Evolutionary conservation across 2,797 vertebrate species (phyloP).

Genomic region (Xiphophorus birchmanni): DNA sequence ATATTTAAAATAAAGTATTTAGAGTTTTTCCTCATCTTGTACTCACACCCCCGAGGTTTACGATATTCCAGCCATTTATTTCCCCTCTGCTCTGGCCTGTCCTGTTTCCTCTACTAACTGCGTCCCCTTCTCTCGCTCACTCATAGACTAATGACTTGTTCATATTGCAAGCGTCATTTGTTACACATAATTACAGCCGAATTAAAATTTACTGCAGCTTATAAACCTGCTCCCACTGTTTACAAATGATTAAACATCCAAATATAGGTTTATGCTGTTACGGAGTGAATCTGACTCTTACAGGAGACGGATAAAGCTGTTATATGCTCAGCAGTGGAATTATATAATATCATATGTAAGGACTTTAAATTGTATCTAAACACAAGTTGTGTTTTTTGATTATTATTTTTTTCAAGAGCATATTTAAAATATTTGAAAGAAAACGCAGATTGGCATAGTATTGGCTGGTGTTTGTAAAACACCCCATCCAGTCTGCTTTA

Average conservation of each 20-base stretch:
- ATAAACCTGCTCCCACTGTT: background rate
- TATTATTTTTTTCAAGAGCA: background rate
- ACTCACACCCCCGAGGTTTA: background rate
- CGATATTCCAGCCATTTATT: slow-evolving; percentile 3
- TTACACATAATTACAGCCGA: background rate
- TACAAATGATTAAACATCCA: background rate
- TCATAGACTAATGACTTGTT: background rate
- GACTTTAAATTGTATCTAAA: background rate
- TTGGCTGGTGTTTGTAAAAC: background rate
- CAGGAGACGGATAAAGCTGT: background rate
- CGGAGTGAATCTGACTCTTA: background rate
- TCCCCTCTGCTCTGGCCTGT: background rate
- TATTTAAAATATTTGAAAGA: too few species aligned
- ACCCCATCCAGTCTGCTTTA: too few species aligned
- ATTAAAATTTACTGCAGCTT: background rate
- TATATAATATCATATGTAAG: background rate
- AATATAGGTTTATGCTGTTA: background rate
- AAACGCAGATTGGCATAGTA: background rate
- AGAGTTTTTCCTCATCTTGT: slow-evolving; percentile 14
- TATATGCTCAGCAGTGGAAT: background rate
- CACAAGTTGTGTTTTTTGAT: background rate
- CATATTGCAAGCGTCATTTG: background rate
- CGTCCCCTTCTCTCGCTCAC: background rate
- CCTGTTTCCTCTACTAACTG: background rate
- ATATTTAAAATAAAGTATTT: slow-evolving; percentile 20